Evolutionary conservation across 2,113 vertebrate genomes (phyloP), one percentile per base, ranked within the genome.

Genomic region (Platanista minor): DNA sequence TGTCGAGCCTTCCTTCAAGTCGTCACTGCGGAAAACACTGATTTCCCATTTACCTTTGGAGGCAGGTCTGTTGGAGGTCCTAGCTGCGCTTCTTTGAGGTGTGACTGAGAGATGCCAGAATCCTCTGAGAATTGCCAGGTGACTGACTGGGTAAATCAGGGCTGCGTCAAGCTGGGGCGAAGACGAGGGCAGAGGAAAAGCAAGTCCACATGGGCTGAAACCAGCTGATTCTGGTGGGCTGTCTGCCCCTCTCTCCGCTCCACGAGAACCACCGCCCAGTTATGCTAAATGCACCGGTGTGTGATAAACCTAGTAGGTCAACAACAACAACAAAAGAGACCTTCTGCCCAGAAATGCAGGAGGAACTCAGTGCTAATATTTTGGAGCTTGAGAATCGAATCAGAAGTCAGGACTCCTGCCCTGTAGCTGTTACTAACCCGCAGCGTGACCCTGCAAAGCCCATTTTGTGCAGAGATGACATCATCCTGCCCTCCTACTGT

Each of bases 191-290:
- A 6, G 3, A 62, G 11, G 13, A 9, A 9, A 25, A 33, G 15
- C 27, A 69, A 27, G 6, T 69, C 3, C 13, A 27, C 18, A 6
- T 85, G 57, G n/a, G 72, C 20, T 36, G 31, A 27, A 80, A 57
- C 20, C 33, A 2, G 11, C 20, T 14, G 4, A 21, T 5, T 43
- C 54, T 49, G 11, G 9, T 1, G 1, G 10, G 21, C 1, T 33
- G 13, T 49, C 12, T 25, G 1, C 2, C 33, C 64, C 10, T 13
- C 2, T 21, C 21, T 57, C 8, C 13, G 5, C 17, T 59, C 41
- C 33, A 2, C 11, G 54, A 87, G 31, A 46, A 23, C 21, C 10
- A 66, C n/a, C 2, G 1, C 3, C 29, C 36, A 31, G 10, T 33
- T 43, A 20, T 21, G 80, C 12, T 29, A 54, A 90, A 87, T 7